Evolutionary conservation across 2,113 vertebrate genomes (phyloP).

Genomic region (Choloepus hoffmanni): DNA sequence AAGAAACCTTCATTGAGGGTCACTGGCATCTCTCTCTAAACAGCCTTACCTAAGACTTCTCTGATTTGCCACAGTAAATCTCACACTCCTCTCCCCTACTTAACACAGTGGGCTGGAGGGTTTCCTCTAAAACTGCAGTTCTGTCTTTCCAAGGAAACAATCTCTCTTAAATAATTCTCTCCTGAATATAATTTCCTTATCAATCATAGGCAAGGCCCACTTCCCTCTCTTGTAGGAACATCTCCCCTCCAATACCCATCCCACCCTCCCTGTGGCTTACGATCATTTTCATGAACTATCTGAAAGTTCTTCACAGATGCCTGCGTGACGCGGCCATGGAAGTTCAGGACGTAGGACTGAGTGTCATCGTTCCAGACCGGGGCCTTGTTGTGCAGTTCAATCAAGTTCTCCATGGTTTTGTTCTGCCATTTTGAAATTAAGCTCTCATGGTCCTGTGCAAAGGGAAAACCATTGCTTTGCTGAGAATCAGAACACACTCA

Average conservation of each 20-base stretch:
- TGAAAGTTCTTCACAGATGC: slow-evolving; percentile 99
- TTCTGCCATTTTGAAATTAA: slow-evolving; percentile 95
- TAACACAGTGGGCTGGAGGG: not conserved
- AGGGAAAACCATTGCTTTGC: slow-evolving; percentile 41
- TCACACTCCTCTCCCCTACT: not conserved
- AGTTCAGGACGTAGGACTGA: slow-evolving; percentile 98
- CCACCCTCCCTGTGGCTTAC: slow-evolving; percentile 86
- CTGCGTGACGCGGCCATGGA: slow-evolving; percentile 97
- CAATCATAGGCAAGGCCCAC: not conserved
- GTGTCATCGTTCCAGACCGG: slow-evolving; percentile 99
- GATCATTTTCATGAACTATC: slow-evolving; percentile 97
- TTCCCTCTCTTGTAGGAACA: fast-evolving
- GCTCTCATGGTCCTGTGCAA: slow-evolving; percentile 93
- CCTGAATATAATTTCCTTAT: not conserved
- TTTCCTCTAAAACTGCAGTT: not conserved
- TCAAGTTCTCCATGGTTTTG: slow-evolving; percentile 93
- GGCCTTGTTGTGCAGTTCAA: slow-evolving; percentile 97
- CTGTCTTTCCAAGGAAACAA: not conserved
- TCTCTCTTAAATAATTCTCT: not conserved
- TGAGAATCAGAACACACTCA: not conserved
- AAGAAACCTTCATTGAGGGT: not conserved
- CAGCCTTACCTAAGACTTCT: not conserved
- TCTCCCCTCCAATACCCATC: not conserved
- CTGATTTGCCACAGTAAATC: not conserved
- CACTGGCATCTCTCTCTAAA: not conserved